Evolutionary conservation across 1,140 invertebrate genomes (phyloP).

Genomic region (Caenorhabditis elegans): DNA sequence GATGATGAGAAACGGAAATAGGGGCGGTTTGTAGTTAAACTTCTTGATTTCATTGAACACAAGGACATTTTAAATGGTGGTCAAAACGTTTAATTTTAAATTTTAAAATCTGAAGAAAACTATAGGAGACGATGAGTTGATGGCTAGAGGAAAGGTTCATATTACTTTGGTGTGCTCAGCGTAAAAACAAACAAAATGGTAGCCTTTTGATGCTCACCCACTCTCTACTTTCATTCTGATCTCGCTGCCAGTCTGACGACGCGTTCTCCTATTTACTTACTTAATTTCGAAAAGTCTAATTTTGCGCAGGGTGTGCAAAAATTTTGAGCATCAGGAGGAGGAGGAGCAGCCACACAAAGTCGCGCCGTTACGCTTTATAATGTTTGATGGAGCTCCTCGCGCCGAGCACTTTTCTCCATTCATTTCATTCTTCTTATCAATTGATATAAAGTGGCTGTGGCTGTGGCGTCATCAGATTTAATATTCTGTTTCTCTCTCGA

Average conservation of each 20-base stretch:
- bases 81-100: too few species aligned
- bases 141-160: background rate
- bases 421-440: conserved; percentile 1
- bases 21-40: background rate
- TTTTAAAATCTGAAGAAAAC: background rate
- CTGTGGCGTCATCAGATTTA: conserved; percentile 5
- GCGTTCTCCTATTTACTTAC: background rate
- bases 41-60: background rate
- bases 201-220: background rate
- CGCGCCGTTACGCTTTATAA: background rate
- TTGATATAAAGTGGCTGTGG: background rate
- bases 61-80: background rate
- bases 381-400: background rate
- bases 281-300: conserved; percentile 20
- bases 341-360: background rate
- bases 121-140: background rate
- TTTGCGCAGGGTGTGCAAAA: background rate
- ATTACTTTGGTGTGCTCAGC: conserved; percentile 21
- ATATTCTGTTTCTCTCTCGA: background rate
- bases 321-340: background rate
- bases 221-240: background rate
- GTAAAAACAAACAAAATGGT: conserved; percentile 24
- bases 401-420: background rate
- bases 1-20: background rate
- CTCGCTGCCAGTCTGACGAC: conserved; percentile 2